These are phyloP conservation scores for Tenualosa thibaudeaui DNA, from an alignment of 2,797 vertebrate genomes.

Conservation along the genomic window DNA sequence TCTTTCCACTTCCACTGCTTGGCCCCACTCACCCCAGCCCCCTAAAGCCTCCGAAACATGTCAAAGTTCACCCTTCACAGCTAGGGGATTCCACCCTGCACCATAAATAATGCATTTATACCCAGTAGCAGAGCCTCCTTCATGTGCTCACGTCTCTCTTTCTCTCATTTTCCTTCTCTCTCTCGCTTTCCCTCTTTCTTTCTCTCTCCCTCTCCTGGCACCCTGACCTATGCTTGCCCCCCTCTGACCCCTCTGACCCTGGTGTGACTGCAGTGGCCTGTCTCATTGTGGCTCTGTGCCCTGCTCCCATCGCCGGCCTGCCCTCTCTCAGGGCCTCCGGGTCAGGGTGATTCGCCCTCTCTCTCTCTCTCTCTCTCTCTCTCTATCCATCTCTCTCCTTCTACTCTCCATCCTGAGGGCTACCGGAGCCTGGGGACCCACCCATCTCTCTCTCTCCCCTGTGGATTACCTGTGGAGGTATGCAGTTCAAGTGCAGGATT, in stretches of 20 bases:
- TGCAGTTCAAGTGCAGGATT: not conserved
- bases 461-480: not conserved
- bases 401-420: not conserved
- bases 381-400: not conserved
- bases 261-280: not conserved
- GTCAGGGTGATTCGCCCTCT: not conserved
- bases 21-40: not conserved
- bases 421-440: not conserved
- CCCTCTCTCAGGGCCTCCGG: slow-evolving; percentile 6
- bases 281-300: not conserved
- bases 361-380: not conserved
- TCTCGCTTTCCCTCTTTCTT: not conserved
- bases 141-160: not conserved
- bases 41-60: not conserved
- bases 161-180: not conserved
- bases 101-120: not conserved
- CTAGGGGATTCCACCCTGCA: not conserved
- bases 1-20: not conserved
- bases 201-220: not conserved
- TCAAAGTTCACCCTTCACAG: slow-evolving; percentile 9
- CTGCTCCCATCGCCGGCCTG: not conserved
- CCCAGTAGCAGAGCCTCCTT: no score
- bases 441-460: not conserved
- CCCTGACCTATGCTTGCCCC: not conserved
- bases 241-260: not conserved